Conservation (phyloP, 2,888 invertebrate species). For the Drosophila emarginata region DNA sequence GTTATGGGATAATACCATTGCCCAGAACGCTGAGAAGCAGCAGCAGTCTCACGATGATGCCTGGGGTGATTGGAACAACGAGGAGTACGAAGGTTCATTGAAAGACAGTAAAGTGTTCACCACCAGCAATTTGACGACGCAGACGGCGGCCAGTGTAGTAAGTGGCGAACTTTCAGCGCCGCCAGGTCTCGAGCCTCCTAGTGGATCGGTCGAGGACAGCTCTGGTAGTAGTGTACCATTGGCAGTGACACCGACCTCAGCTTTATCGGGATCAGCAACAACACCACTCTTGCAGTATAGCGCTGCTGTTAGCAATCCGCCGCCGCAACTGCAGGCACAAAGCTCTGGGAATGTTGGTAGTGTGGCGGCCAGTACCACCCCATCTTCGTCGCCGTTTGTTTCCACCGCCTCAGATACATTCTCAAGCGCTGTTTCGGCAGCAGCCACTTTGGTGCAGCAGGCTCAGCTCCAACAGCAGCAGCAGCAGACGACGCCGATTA, state of each 20-base stretch:
- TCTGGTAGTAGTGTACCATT: conserved; percentile 53
- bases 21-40: conserved; percentile 81
- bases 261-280: conserved; percentile 54
- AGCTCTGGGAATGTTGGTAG: conserved; percentile 33
- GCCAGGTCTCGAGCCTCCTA: conserved; percentile 83
- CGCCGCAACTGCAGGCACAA: conserved; percentile 61
- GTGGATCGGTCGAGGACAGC: conserved; percentile 79
- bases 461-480: conserved; percentile 83
- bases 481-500: conserved; percentile 84
- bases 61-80: conserved; percentile 92
- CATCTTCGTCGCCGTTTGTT: conserved; percentile 27
- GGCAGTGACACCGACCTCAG: conserved; percentile 37
- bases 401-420: conserved; percentile 68
- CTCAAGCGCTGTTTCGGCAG: conserved; percentile 76
- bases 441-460: conserved; percentile 78
- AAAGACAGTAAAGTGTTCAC: conserved; percentile 97
- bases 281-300: conserved; percentile 79
- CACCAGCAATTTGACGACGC: conserved; percentile 84
- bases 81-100: conserved; percentile 97
- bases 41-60: conserved; percentile 82
- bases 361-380: conserved; percentile 12
- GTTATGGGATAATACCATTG: conserved; percentile 85
- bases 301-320: conserved; percentile 77
- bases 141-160: conserved; percentile 77
- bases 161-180: conserved; percentile 82